Evolutionary conservation across 2,888 invertebrate genomes (phyloP).

Genomic region (Andrena trimmerana): DNA sequence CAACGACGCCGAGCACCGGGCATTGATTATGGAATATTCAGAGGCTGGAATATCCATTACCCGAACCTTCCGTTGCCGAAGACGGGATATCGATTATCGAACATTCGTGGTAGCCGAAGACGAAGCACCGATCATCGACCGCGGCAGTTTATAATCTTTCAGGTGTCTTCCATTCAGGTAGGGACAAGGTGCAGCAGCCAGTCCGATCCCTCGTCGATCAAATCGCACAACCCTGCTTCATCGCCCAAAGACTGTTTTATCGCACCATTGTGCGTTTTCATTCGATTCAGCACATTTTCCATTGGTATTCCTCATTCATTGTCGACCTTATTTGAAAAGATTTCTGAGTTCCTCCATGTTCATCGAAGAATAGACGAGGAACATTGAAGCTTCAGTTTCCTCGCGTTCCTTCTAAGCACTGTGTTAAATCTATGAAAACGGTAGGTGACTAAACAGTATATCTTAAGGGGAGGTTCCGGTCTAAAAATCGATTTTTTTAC

Average conservation of each 20-base stretch:
- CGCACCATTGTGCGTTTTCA: background rate
- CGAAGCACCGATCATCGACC: slow-evolving; percentile 17
- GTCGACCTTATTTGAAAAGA: background rate
- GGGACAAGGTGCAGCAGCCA: slow-evolving; percentile 9
- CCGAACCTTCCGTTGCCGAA: slow-evolving; percentile 8
- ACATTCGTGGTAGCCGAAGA: slow-evolving; percentile 14
- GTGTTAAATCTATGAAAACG: no score
- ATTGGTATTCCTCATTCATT: background rate
- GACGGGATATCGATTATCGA: slow-evolving; percentile 28
- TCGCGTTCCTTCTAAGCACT: no score
- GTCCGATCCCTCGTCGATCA: slow-evolving; percentile 1
- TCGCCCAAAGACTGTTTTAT: background rate
- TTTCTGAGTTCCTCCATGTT: background rate
- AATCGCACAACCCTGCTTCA: background rate
- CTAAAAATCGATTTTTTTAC: no score
- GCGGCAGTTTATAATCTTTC: slow-evolving; percentile 15
- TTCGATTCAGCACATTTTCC: background rate
- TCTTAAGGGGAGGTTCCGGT: no score
- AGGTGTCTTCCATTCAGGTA: slow-evolving; percentile 2
- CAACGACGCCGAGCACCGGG: slow-evolving; percentile 2
- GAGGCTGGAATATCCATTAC: slow-evolving; percentile 17
- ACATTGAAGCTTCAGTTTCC: no score
- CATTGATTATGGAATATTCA: slow-evolving; percentile 35
- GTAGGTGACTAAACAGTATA: no score
- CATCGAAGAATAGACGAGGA: background rate